A percentile compares a stretch with the other conserved stretches of the same genome.
Evolutionary conservation across 1,140 invertebrate species (phyloP).

Genomic region (Drosophila persimilis): DNA sequence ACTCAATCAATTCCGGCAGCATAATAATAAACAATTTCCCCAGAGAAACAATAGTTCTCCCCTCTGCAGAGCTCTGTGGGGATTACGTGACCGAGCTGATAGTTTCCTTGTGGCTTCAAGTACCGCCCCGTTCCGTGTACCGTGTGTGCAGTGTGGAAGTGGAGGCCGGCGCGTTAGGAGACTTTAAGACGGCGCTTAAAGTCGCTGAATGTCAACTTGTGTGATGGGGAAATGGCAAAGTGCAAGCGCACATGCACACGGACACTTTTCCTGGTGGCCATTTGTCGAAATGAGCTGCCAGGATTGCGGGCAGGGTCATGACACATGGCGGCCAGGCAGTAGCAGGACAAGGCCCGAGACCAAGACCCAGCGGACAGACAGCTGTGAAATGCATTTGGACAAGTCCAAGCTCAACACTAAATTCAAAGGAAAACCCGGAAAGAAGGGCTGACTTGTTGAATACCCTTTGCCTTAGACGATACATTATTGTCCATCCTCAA

Average conservation of each 20-base stretch:
- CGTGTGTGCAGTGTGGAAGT: too few relatives aligned
- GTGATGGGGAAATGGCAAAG: constrained; percentile 34
- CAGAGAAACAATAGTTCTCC: constrained; percentile 29
- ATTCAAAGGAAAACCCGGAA: background rate
- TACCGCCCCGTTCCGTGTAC: too few relatives aligned
- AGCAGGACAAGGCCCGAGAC: constrained; percentile 7
- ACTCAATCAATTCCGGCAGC: constrained; percentile 72
- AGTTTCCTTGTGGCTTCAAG: constrained; percentile 2
- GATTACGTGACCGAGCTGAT: constrained; percentile 34
- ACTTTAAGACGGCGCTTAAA: constrained; percentile 47
- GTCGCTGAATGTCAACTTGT: constrained; percentile 46
- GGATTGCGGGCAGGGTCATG: constrained; percentile 73
- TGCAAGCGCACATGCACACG: constrained; percentile 22
- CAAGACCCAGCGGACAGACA: constrained; percentile 58
- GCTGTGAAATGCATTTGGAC: constrained; percentile 77
- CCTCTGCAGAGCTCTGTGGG: background rate
- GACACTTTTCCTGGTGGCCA: constrained; percentile 63
- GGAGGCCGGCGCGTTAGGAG: background rate
- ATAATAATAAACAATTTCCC: constrained; percentile 69
- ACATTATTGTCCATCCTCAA: too few relatives aligned
- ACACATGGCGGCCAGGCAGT: constrained; percentile 43
- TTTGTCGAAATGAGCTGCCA: constrained; percentile 78
- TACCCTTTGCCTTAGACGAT: background rate
- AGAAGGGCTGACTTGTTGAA: background rate
- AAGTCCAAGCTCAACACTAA: constrained; percentile 41